These are phyloP conservation scores for Tragopan temminckii DNA, from an alignment of 2,797 vertebrate species.

Conservation along the genomic window DNA sequence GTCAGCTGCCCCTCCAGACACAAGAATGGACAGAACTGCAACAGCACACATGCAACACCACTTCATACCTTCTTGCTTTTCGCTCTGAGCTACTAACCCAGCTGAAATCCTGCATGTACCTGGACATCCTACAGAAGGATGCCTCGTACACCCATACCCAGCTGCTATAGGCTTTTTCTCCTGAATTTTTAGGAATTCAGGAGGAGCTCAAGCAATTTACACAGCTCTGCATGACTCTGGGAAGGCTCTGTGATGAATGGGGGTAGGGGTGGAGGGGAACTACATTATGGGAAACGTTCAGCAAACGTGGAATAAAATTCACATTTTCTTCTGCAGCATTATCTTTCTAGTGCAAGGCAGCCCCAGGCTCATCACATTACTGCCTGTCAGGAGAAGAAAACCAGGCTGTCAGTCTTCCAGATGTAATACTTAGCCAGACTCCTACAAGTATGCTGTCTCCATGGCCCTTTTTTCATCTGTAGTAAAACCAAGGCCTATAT, in stretches of 20 bases:
- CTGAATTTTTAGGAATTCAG: not conserved
- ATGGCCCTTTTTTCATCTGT: not conserved
- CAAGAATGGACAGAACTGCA: not conserved
- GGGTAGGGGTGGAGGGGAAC: not conserved
- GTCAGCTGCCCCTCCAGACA: conserved; percentile 2
- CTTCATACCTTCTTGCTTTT: not conserved
- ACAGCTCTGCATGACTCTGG: not conserved
- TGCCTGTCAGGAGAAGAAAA: not conserved
- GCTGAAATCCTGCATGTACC: not conserved
- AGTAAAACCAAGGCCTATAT: not conserved
- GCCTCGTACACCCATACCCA: not conserved
- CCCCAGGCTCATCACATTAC: not conserved
- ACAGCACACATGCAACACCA: not conserved
- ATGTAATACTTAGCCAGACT: not conserved
- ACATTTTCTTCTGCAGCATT: not conserved
- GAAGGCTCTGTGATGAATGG: not conserved
- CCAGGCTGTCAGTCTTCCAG: not conserved
- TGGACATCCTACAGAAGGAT: not conserved
- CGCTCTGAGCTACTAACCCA: not conserved
- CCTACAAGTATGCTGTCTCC: not conserved
- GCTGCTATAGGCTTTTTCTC: not conserved
- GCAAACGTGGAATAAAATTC: not conserved
- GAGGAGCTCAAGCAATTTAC: not conserved
- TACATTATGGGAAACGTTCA: not conserved
- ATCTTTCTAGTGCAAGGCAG: not conserved